Conservation (phyloP, 2,888 invertebrate genomes). For the Adelphocoris suturalis region DNA sequence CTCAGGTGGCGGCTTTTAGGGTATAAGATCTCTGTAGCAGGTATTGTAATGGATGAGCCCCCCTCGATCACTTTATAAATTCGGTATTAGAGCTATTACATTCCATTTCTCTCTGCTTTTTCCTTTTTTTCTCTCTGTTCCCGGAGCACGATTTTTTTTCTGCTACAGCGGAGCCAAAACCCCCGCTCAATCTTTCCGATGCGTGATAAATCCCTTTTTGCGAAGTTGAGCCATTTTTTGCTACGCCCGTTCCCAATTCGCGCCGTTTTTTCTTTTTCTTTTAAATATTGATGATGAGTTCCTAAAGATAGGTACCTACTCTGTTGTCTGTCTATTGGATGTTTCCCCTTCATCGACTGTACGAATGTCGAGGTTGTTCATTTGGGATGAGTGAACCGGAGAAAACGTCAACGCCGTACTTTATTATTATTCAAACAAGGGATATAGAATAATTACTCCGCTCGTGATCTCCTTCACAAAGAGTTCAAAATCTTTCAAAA, state of each 20-base stretch:
- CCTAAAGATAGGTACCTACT: too few species aligned
- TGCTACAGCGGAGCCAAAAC: background rate
- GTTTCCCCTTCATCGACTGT: too few species aligned
- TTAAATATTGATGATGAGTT: background rate
- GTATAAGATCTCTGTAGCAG: slow-evolving; percentile 33
- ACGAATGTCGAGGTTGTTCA: too few species aligned
- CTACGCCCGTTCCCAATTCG: background rate
- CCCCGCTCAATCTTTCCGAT: slow-evolving; percentile 18
- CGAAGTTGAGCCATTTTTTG: background rate
- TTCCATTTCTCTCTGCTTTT: slow-evolving; percentile 25
- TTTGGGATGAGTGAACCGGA: too few species aligned
- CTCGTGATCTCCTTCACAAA: too few species aligned
- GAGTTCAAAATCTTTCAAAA: too few species aligned
- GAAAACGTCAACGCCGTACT: too few species aligned
- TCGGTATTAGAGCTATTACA: slow-evolving; percentile 57
- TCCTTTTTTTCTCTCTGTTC: background rate
- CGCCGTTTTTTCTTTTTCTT: background rate
- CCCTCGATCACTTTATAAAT: slow-evolving; percentile 59
- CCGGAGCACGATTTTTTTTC: background rate
- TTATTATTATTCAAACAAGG: too few species aligned
- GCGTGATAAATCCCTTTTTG: slow-evolving; percentile 34
- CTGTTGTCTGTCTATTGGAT: too few species aligned
- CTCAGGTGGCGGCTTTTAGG: slow-evolving; percentile 62
- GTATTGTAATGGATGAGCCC: slow-evolving; percentile 51
- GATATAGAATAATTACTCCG: too few species aligned